Base-by-base conservation (phyloP, 2,113 vertebrate genomes). In the Vulpes ferrilata region DNA sequence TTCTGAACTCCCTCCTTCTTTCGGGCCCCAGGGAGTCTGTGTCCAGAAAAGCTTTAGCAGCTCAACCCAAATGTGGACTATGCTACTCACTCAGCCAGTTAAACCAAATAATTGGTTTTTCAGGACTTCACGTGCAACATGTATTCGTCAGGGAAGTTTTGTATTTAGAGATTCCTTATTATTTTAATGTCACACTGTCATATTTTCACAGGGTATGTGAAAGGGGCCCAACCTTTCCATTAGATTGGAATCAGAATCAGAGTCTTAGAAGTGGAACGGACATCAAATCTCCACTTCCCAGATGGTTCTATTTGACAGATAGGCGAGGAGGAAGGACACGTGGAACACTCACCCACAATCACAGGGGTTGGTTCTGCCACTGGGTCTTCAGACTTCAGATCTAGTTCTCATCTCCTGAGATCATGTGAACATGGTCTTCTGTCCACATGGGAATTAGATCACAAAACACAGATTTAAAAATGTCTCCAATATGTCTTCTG, bases 11-110 rank as follows among this genome's bases (percentile, higher is more conserved):
- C 25, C 60, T 73, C 85, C 64, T 62, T n/a, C 62, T 20, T 32
- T 67, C 51, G 2, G 9, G 62, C 15, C n/a, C 0, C 0, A 0
- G 59, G 55, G 59, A 27, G 0, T 22, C 87, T 27, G 30, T 32
- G 85, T 95, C 78, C 86, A 30, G 59, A 35, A 86, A 43, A 59
- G 25, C 38, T n/a, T 12, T 7, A 27, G 0, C 82, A 25, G 1
- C 17, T 62, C 53, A 51, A 53, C 20, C 74, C 38, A 2, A 48
- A 25, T 25, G 7, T 1, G 16, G 43, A 32, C 85, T 9, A 55
- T 1, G 17, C 38, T 4, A 20, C 74, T 7, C 78, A 0, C 35
- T 57, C 43, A 11, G 53, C 83, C 7, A 59, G 0, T 12, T 2
- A 64, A 23, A 20, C 32, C 19, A 10, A 51, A 5, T 1, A 2